Evolutionary conservation across 2,888 invertebrate genomes (phyloP), one percentile per base, ranked within the genome.

Genomic region (Thera britannica): DNA sequence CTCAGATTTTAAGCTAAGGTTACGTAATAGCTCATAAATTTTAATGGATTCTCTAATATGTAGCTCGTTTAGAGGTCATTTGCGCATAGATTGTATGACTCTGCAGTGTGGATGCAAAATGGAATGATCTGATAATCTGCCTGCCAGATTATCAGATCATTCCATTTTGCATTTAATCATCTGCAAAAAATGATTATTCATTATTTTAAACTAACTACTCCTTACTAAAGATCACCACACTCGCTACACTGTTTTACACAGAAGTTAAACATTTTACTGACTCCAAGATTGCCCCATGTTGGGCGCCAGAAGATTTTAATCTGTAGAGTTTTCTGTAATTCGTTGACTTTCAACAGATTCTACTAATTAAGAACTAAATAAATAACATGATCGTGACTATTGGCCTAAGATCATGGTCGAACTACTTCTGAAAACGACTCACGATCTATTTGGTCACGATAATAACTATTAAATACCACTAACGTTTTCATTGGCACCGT

Each of bases 1-100:
- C 83, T 82, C 73, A 60, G 67, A 66, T 78, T 84, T 85, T 80
- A 78, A 79, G 77, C 76, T 76, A 76, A 70, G 61, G 74, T 92
- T 92, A 92, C 90, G 89, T 91, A 93, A 93, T 83, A 78, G 81
- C 81, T 86, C 84, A 62, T 71, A 71, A 65, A 72, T 63, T 70
- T 72, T 67, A 68, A 72, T 63, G 67, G 55, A 49, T 54, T 49
- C 56, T 70, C 69, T 68, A 65, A 65, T 67, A 65, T 70, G 61
- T 58, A 52, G 12, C 44, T 55, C 46, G 49, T 46, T 57, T 52
- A 38, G 38, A 67, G 61, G 66, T 64, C 56, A 58, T 66, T 64
- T 52, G 57, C 56, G 41, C 35, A 38, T 35, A 46, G 36, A 36
- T 55, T 56, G 23, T 6, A 44, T 41, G 34, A 2, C 44, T 44